Conservation (phyloP, 2,888 invertebrate species). For the Ichneumon xanthorius region DNA sequence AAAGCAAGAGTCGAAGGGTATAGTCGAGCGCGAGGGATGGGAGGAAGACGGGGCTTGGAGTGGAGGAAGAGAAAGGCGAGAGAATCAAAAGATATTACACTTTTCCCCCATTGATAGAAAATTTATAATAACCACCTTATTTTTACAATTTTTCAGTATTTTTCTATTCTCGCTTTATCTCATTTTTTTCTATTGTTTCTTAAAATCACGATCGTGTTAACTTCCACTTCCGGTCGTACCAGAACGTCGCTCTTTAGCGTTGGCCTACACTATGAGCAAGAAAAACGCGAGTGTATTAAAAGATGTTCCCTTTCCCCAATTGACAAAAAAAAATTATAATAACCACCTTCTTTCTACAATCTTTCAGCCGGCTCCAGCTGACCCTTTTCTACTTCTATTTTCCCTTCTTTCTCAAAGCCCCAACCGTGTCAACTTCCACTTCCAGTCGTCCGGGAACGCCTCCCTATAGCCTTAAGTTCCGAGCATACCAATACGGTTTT, state of each 20-base stretch:
- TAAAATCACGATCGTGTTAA: slow-evolving; percentile 4
- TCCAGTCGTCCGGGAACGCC: not conserved
- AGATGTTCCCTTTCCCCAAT: not conserved
- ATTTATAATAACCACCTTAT: not conserved
- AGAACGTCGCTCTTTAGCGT: no score
- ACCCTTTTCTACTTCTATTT: slow-evolving; percentile 18
- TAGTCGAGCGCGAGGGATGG: not conserved
- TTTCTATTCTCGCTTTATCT: slow-evolving; percentile 37
- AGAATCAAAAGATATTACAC: not conserved
- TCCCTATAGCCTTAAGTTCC: not conserved
- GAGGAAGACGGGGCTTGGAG: not conserved
- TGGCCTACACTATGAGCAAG: no score
- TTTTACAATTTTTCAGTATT: not conserved
- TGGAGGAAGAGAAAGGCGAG: not conserved
- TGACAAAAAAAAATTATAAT: not conserved
- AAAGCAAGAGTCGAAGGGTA: not conserved
- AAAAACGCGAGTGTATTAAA: not conserved
- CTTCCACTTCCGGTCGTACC: slow-evolving; percentile 19
- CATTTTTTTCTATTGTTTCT: not conserved
- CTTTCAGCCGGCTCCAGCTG: slow-evolving; percentile 18
- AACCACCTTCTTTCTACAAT: not conserved
- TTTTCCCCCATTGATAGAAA: not conserved
- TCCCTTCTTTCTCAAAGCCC: not conserved
- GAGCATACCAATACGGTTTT: not conserved
- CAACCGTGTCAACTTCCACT: slow-evolving; percentile 32